Conservation (phyloP, 2,888 invertebrate genomes). For the Diaphora mendica region DNA sequence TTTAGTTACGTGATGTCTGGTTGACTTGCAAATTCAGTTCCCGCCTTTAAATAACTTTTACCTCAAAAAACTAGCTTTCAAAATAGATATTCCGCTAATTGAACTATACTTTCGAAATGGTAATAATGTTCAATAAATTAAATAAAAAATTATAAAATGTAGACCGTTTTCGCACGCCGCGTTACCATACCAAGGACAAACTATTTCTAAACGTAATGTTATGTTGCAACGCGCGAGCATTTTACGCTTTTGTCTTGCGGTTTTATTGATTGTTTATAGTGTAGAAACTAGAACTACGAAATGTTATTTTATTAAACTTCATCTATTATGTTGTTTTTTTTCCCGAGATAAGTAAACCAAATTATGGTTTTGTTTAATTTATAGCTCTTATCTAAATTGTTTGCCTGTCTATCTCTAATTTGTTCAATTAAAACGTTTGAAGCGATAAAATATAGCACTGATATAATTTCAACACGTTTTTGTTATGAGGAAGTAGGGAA, state of each 20-base stretch:
- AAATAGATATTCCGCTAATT: background rate
- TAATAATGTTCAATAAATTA: background rate
- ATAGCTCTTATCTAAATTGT: background rate
- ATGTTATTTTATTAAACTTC: background rate
- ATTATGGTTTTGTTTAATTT: background rate
- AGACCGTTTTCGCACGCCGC: conserved; percentile 40
- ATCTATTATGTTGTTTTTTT: background rate
- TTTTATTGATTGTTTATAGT: conserved; percentile 6
- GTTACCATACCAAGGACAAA: conserved; percentile 66
- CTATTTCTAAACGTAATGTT: conserved; percentile 71
- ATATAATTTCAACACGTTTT: conserved; percentile 23
- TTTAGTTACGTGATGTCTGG: background rate
- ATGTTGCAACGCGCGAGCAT: conserved; percentile 70
- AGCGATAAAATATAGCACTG: conserved; percentile 5
- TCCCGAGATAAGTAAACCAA: background rate
- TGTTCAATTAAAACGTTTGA: background rate
- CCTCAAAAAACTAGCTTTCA: background rate
- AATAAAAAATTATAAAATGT: conserved; percentile 29
- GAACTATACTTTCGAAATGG: background rate
- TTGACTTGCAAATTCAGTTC: background rate
- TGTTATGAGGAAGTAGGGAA: conserved; percentile 32
- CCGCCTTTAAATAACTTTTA: background rate
- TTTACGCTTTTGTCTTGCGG: conserved; percentile 38
- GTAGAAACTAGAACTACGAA: background rate
- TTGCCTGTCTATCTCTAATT: background rate